These are phyloP conservation scores for Melinaea marsaeus DNA, from an alignment of 2,888 invertebrate species.

Conservation along the genomic window DNA sequence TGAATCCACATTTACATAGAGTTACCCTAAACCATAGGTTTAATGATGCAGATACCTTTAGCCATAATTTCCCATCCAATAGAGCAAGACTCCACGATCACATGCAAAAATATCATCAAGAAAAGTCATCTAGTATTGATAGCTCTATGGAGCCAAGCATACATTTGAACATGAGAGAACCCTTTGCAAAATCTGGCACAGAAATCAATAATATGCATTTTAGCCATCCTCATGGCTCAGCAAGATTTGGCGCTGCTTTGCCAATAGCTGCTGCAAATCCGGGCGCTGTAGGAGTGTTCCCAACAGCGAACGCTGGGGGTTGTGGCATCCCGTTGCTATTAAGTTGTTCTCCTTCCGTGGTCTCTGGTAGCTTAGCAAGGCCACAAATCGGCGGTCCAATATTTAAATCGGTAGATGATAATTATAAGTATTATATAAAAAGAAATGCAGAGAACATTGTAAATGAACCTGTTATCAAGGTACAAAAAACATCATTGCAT, in stretches of 20 bases:
- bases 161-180: conserved; percentile 46
- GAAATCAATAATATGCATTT: conserved; percentile 44
- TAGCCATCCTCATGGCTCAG: conserved; percentile 43
- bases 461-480: conserved; percentile 28
- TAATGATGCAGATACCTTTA: conserved; percentile 15
- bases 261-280: conserved; percentile 27
- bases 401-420: conserved; percentile 54
- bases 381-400: conserved; percentile 47
- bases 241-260: conserved; percentile 45
- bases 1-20: conserved; percentile 12
- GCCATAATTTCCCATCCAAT: conserved; percentile 13
- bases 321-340: conserved; percentile 65
- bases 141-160: conserved; percentile 40
- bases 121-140: conserved; percentile 46
- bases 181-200: conserved; percentile 38
- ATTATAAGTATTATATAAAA: conserved; percentile 53
- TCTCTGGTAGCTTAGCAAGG: conserved; percentile 59
- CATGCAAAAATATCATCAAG: conserved; percentile 35
- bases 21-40: conserved; percentile 9
- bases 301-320: conserved; percentile 58
- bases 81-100: conserved; percentile 23
- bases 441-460: conserved; percentile 50
- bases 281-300: conserved; percentile 60
- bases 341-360: conserved; percentile 66
- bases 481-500: conserved; percentile 26